Evolutionary conservation across 2,888 invertebrate genomes (phyloP).

Genomic region (Pollenia angustigena): DNA sequence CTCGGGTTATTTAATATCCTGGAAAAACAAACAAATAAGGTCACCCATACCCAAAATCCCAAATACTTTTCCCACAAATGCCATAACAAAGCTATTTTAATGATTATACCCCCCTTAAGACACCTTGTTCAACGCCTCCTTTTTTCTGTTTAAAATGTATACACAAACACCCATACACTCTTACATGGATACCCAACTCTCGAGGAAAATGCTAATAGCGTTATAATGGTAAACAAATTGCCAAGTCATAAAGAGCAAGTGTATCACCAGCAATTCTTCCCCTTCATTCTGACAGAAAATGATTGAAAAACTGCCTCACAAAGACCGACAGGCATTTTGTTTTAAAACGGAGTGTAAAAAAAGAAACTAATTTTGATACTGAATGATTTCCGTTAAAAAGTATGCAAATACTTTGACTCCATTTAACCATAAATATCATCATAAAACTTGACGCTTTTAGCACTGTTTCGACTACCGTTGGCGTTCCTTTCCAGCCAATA

Average conservation of each 20-base stretch:
- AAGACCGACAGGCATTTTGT: conserved; percentile 49
- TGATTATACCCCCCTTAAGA: conserved; percentile 65
- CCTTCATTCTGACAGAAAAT: conserved; percentile 25
- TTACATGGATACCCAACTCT: conserved; percentile 13
- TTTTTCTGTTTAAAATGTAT: conserved; percentile 19
- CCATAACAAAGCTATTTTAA: conserved; percentile 72
- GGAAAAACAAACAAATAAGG: conserved; percentile 74
- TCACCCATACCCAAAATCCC: conserved; percentile 57
- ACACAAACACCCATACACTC: conserved; percentile 14
- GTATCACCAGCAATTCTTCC: conserved; percentile 65
- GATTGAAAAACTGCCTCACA: conserved; percentile 52
- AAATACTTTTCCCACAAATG: conserved; percentile 77
- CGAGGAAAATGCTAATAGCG: conserved; percentile 82
- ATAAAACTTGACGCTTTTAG: conserved; percentile 68
- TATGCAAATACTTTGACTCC: conserved; percentile 81
- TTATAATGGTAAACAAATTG: conserved; percentile 81
- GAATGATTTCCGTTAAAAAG: conserved; percentile 82
- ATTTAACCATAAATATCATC: conserved; percentile 74
- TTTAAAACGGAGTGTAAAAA: conserved; percentile 48
- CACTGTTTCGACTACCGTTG: conserved; percentile 54
- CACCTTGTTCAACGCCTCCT: conserved; percentile 68
- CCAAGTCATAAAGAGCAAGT: conserved; percentile 72
- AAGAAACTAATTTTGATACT: conserved; percentile 76
- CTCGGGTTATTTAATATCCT: conserved; percentile 77
- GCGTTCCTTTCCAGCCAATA: conserved; percentile 30